A percentile compares a stretch with the other conserved stretches of the same genome.
Evolutionary conservation across 2,113 vertebrate species (phyloP).

Genomic region (Actinemys pallida): DNA sequence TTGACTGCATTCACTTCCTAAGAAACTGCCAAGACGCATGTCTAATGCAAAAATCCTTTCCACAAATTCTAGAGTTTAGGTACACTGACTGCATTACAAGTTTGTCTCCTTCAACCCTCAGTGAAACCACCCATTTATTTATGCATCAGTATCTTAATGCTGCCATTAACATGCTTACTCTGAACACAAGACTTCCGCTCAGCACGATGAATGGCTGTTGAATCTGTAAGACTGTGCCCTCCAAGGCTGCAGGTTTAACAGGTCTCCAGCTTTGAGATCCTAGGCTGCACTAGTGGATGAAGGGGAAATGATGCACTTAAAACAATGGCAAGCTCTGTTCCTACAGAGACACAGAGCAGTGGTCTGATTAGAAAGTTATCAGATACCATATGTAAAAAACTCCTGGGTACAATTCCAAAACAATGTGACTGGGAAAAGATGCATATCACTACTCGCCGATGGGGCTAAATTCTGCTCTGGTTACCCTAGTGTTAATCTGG

Average conservation of each 20-base stretch:
- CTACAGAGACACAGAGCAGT: not conserved
- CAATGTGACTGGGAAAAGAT: not conserved
- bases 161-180: not conserved
- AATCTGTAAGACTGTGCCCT: not conserved
- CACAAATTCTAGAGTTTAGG: not conserved
- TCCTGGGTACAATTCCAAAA: not conserved
- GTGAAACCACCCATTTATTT: not conserved
- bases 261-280: not conserved
- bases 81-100: not conserved
- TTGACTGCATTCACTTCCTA: rapidly evolving
- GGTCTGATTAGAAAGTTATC: not conserved
- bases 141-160: not conserved
- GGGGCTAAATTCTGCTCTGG: not conserved
- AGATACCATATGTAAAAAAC: not conserved
- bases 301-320: not conserved
- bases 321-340: not conserved
- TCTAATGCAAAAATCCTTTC: not conserved
- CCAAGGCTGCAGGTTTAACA: not conserved
- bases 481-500: not conserved
- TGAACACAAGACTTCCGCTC: not conserved
- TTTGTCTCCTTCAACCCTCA: not conserved
- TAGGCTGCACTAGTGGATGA: not conserved
- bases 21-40: rapidly evolving
- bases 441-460: not conserved
- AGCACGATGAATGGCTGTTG: not conserved